Evolutionary conservation across 2,113 vertebrate species (phyloP), one percentile per base, ranked within the genome.

Genomic region (Toxotes chatareus): DNA sequence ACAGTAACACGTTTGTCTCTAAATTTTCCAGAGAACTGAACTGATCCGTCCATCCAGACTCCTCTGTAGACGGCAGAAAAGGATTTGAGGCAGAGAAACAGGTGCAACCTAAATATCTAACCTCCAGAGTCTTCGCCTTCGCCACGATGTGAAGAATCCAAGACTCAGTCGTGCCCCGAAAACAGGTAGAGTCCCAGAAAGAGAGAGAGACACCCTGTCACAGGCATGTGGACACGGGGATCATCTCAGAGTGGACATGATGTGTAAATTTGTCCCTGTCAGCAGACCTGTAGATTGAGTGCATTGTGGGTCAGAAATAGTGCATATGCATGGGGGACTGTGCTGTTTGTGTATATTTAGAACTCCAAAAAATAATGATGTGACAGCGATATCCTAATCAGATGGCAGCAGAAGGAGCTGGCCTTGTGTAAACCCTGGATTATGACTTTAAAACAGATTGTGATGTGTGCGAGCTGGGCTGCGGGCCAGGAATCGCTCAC

Each of bases 211-310:
- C 12, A 3, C 72, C 10, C 51, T 1, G 51, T 42, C 68, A 9
- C 51, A 40, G 73, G 63, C 76, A 86, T 49, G 80, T 31, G 62
- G 47, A 71, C 34, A 66, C 46, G 32, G 55, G 73, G 86, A 79
- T 73, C 67, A 34, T 73, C 74, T 84, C 60, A 36, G 77, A 55
- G 69, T 12, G 76, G 83, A 23, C 80, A 27, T 61, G 83, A 83
- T 64, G 92, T 92, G 89, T 94, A 93, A 93, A 94, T 93, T 67
- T 92, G 92, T 92, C 67, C 83, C 86, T 92, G 93, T 94, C 91
- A 93, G 79, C 90, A 32, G 61, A 61, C 21, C 14, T 32, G 65
- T 10, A 86, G 93, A 91, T 85, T 1, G 80, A 91, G 80, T 83
- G 80, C 77, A 86, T 82, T 76, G 72, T 91, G 82, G 75, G 76